Evolutionary conservation across 2,797 vertebrate genomes (phyloP).

Genomic region (Cirrhinus molitorella): DNA sequence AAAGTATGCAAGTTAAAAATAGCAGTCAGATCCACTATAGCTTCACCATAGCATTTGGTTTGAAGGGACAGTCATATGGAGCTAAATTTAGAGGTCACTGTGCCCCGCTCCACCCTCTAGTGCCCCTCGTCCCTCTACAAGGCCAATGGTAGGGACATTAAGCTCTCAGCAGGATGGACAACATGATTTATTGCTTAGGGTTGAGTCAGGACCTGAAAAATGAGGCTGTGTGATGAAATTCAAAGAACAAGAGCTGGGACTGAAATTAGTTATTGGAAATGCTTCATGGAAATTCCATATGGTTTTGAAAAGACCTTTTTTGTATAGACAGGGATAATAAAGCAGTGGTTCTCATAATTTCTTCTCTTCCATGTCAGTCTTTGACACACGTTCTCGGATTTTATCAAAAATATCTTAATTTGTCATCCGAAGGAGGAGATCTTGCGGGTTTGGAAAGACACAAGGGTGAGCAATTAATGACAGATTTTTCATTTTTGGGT

Average conservation of each 20-base stretch:
- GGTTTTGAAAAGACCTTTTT: neutral
- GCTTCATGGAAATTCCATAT: neutral
- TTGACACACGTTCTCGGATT: too few species aligned
- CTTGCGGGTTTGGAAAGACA: too few species aligned
- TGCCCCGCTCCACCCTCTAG: neutral
- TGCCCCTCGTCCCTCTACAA: slow-evolving; percentile 1
- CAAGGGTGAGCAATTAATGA: too few species aligned
- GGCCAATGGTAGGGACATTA: neutral
- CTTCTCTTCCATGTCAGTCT: too few species aligned
- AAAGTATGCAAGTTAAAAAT: slow-evolving; percentile 58
- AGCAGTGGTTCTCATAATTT: neutral
- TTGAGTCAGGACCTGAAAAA: neutral
- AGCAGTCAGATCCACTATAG: slow-evolving; percentile 54
- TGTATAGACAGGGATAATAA: neutral
- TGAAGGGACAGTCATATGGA: slow-evolving; percentile 47
- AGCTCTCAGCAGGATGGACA: neutral
- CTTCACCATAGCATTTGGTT: slow-evolving; percentile 50
- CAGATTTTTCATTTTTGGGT: too few species aligned
- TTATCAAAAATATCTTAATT: too few species aligned
- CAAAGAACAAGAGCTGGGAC: neutral
- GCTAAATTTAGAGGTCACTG: slow-evolving; percentile 56
- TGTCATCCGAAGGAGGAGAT: too few species aligned
- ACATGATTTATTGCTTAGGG: neutral
- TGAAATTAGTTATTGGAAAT: neutral
- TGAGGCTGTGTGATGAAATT: neutral